Evolutionary conservation across 2,888 invertebrate species (phyloP).

Genomic region (Idaea aversata): DNA sequence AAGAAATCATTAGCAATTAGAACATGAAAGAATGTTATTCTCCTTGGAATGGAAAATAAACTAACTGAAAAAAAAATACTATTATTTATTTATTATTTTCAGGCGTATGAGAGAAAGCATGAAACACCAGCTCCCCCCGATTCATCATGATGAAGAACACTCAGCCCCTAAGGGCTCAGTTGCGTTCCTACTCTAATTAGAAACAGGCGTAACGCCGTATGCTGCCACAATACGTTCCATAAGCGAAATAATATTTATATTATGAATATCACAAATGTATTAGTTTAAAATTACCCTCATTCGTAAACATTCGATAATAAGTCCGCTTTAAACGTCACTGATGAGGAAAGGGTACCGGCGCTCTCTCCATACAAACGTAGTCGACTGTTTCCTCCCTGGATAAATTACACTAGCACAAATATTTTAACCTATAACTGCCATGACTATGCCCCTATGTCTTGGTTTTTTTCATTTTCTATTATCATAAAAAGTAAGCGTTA

Average conservation of each 20-base stretch:
- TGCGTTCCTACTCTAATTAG: slow-evolving; percentile 43
- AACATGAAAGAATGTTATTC: not conserved
- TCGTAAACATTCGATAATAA: not conserved
- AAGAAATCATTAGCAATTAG: too few species aligned
- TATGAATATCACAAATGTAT: slow-evolving; percentile 39
- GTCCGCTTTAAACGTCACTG: slow-evolving; percentile 12
- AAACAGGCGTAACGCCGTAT: slow-evolving; percentile 35
- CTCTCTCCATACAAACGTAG: too few species aligned
- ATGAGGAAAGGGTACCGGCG: too few species aligned
- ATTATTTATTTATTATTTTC: slow-evolving; percentile 32
- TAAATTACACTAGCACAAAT: too few species aligned
- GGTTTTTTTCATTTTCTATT: too few species aligned
- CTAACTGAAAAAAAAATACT: too few species aligned
- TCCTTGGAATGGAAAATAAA: not conserved
- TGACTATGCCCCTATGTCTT: too few species aligned
- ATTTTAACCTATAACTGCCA: too few species aligned
- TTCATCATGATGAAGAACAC: slow-evolving; percentile 23
- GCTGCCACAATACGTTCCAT: slow-evolving; percentile 36
- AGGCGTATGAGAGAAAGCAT: slow-evolving; percentile 61
- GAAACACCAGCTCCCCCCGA: slow-evolving; percentile 32
- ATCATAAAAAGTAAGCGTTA: too few species aligned
- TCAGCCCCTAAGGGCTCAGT: not conserved
- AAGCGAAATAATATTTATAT: slow-evolving; percentile 39
- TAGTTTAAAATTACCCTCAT: slow-evolving; percentile 29
- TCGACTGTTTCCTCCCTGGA: too few species aligned